phyloP scores from a whole-genome alignment of 37 sponge, comb jelly and placozoan genomes.

The Axinella damicornis region DNA sequence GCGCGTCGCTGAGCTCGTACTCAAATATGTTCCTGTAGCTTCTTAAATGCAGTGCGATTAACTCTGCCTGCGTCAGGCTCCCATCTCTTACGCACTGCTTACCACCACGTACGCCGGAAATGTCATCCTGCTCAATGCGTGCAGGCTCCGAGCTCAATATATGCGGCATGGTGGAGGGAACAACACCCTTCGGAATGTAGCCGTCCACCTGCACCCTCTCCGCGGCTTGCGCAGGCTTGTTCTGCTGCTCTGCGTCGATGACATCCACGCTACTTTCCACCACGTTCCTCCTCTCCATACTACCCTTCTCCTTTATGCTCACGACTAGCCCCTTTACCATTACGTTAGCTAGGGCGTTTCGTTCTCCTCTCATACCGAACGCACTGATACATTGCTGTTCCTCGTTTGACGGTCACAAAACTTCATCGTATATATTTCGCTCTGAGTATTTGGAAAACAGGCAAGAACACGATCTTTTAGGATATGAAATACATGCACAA shows the following conservation, averaged over 20 bases:
- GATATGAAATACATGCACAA: no score
- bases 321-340: background rate
- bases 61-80: background rate
- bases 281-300: background rate
- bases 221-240: background rate
- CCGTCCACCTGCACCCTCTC: background rate
- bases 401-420: background rate
- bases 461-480: no score
- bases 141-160: background rate
- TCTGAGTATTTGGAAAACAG: background rate
- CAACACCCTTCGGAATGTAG: background rate
- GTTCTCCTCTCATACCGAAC: background rate
- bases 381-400: background rate
- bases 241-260: background rate
- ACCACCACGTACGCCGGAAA: background rate
- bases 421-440: background rate
- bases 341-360: background rate
- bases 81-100: background rate
- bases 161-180: constrained; percentile 16
- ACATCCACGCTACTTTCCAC: background rate
- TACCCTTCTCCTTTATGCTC: background rate
- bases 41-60: constrained; percentile 26
- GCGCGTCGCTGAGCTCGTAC: constrained; percentile 18
- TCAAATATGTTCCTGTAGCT: constrained; percentile 46
- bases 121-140: background rate